These are phyloP conservation scores for Phasia obesa DNA, from an alignment of 2,888 invertebrate genomes.

Conservation along the genomic window DNA sequence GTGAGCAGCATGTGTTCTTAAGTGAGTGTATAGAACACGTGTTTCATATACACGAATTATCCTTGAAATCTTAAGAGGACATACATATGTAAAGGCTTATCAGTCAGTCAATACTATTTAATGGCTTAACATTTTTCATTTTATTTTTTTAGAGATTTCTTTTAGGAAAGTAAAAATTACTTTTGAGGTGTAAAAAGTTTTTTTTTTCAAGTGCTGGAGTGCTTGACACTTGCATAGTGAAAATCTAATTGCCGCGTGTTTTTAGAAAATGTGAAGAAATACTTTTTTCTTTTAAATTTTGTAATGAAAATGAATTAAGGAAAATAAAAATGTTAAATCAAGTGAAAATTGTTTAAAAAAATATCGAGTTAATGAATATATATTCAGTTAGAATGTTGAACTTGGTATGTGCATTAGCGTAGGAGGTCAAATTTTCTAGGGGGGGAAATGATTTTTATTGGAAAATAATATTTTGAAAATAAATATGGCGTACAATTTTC, in stretches of 20 bases:
- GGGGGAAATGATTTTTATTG: too few relatives aligned
- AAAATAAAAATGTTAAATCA: slow-evolving; percentile 38
- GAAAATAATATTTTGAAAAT: too few relatives aligned
- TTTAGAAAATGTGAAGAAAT: background rate
- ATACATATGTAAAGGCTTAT: slow-evolving; percentile 63
- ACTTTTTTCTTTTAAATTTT: slow-evolving; percentile 1
- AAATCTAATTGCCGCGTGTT: slow-evolving; percentile 25
- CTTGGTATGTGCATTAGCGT: too few relatives aligned
- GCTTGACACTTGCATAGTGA: slow-evolving; percentile 35
- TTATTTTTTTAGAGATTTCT: background rate
- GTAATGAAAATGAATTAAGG: slow-evolving; percentile 33
- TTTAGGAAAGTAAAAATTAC: background rate
- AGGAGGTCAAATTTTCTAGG: too few relatives aligned
- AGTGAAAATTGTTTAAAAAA: background rate
- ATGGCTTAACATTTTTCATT: slow-evolving; percentile 3
- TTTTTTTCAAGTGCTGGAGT: slow-evolving; percentile 4
- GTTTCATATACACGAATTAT: slow-evolving; percentile 43
- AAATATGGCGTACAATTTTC: too few relatives aligned
- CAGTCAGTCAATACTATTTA: slow-evolving; percentile 40
- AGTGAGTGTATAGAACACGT: slow-evolving; percentile 55
- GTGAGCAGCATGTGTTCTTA: slow-evolving; percentile 15
- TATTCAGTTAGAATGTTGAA: too few relatives aligned
- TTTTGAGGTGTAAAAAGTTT: slow-evolving; percentile 36
- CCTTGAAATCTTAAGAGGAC: slow-evolving; percentile 68
- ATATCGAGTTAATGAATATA: too few relatives aligned